Evolutionary conservation across 2,888 invertebrate genomes (phyloP), one percentile per base, ranked within the genome.

Genomic region (Cheilosia pagana): DNA sequence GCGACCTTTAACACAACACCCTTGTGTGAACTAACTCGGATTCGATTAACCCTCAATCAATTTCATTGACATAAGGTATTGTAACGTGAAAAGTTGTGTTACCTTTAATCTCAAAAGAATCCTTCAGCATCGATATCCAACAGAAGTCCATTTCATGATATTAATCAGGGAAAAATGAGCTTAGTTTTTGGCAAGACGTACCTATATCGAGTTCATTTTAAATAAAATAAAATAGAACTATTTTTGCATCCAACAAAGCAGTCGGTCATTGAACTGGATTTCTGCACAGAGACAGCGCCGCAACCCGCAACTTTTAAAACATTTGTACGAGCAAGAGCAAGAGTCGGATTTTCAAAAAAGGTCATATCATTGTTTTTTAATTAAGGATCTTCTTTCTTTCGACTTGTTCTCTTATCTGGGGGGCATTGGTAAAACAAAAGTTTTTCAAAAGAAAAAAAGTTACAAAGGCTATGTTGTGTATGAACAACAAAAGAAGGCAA

Each of bases 341-440:
- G n/a, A 12, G 10, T 10, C 0, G 16, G 19, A 48, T 48, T 19
- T 48, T 21, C 19, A 2, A 7, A 7, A 45, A 68, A 45, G 52
- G 43, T 57, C 45, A 57, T 68, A 68, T 68, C 68, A 57, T 57
- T 45, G 55, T 68, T 55, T 43, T 45, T 68, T 68, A 57, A 31
- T 68, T 21, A 57, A 35, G 68, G 57, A 57, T 45, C 57, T 45
- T 48, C 35, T 53, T 25, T 31, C 19, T 31, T 52, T 43, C n/a
- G 62, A 72, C 39, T 43, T 72, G 31, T 43, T 23, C 21, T 72
- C 43, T 3, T 35, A 35, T 43, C 62, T 45, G 25, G 2, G 19
- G 62, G 62, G 41, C 52, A 45, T 72, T 43, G 31, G 31, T 45
- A 43, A 72, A 53, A 68, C 68, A 68, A 68, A 68, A 57, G 55